phyloP scores from a whole-genome alignment of 1,140 invertebrate species.

The Aplysia californica region DNA sequence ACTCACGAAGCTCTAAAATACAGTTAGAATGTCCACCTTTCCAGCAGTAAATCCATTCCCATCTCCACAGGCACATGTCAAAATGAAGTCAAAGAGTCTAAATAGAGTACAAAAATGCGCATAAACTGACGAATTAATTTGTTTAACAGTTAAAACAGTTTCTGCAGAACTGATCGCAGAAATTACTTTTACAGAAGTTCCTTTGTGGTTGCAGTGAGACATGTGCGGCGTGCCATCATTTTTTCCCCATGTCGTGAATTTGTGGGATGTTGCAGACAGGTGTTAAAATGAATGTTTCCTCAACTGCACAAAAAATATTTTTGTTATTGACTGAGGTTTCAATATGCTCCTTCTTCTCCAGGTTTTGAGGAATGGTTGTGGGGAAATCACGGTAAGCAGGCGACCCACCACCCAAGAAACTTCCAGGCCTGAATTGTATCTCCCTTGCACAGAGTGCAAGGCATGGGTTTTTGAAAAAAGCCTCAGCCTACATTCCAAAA shows the following conservation, averaged over 20 bases:
- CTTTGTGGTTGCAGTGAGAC: no score
- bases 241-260: background rate
- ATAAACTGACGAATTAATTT: no score
- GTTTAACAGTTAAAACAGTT: no score
- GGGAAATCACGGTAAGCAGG: conserved; percentile 4
- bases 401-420: background rate
- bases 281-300: background rate
- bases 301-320: background rate
- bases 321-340: background rate
- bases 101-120: no score
- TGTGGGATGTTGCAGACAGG: background rate
- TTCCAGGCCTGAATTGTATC: background rate
- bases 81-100: no score
- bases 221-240: background rate
- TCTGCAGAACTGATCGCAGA: no score
- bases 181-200: no score
- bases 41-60: no score
- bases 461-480: background rate
- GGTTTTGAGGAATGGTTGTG: conserved; percentile 13
- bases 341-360: background rate
- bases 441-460: conserved; percentile 20
- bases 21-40: no score
- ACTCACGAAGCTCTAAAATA: no score
- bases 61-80: no score
- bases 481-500: conserved; percentile 4